These are phyloP conservation scores for Sebastes fasciatus DNA, from an alignment of 2,113 vertebrate species.

Conservation along the genomic window DNA sequence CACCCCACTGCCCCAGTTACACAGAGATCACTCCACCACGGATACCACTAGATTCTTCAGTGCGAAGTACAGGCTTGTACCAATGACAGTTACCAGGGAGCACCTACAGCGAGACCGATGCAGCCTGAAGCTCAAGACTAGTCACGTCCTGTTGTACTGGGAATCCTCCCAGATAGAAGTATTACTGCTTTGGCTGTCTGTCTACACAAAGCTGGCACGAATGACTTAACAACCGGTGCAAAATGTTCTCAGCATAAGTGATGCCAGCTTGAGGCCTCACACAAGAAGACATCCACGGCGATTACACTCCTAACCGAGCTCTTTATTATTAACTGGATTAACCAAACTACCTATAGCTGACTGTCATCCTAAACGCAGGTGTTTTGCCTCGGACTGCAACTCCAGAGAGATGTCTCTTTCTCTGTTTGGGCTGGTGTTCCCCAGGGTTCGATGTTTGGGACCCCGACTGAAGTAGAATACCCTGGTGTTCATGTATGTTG, in stretches of 20 bases:
- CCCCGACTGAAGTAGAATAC: slow-evolving; percentile 42
- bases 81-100: slow-evolving; percentile 7
- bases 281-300: slow-evolving; percentile 34
- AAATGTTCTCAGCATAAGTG: slow-evolving; percentile 10
- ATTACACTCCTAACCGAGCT: slow-evolving; percentile 28
- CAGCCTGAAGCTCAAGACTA: slow-evolving; percentile 17
- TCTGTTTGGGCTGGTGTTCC: slow-evolving; percentile 45
- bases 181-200: slow-evolving; percentile 32
- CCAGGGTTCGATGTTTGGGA: slow-evolving; percentile 55
- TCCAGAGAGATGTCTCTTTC: slow-evolving; percentile 44
- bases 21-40: slow-evolving; percentile 52
- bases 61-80: neutral
- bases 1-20: neutral
- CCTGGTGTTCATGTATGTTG: slow-evolving; percentile 30
- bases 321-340: slow-evolving; percentile 75
- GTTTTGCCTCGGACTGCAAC: slow-evolving; percentile 79
- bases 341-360: slow-evolving; percentile 78
- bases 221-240: slow-evolving; percentile 14
- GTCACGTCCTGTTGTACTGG: slow-evolving; percentile 22
- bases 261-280: slow-evolving; percentile 24
- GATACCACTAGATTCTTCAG: slow-evolving; percentile 48
- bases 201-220: slow-evolving; percentile 11
- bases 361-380: slow-evolving; percentile 53
- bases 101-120: slow-evolving; percentile 4
- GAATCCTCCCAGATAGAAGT: slow-evolving; percentile 10